Percentiles rank a stretch among this genome's conserved stretches.
Evolutionary conservation across 2,888 invertebrate genomes (phyloP).

Genomic region (Diarsia mendica): DNA sequence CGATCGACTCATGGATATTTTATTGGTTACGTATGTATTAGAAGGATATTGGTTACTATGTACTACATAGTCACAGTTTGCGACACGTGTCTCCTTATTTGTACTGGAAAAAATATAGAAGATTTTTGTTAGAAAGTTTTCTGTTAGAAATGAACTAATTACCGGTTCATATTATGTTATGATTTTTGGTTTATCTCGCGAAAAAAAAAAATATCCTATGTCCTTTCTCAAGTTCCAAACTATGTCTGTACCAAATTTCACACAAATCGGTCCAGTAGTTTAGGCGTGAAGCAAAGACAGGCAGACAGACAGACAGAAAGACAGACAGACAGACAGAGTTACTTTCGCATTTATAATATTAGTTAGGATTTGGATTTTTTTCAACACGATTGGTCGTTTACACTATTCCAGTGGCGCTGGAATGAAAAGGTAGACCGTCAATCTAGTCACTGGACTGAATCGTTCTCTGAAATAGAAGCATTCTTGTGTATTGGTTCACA

Average conservation of each 20-base stretch:
- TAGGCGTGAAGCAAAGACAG: too few species aligned
- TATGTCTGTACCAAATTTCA: too few species aligned
- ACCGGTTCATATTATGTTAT: not conserved
- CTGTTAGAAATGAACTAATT: not conserved
- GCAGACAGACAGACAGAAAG: too few species aligned
- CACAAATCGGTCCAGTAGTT: too few species aligned
- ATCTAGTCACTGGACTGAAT: not conserved
- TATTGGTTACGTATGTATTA: constrained; percentile 44
- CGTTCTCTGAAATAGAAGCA: not conserved
- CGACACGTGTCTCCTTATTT: not conserved
- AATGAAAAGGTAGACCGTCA: not conserved
- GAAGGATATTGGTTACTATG: constrained; percentile 18
- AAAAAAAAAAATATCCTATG: too few species aligned
- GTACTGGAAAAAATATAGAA: not conserved
- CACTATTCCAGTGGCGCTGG: not conserved
- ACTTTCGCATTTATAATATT: too few species aligned
- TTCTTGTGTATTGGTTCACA: too few species aligned
- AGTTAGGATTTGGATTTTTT: too few species aligned
- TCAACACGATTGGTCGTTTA: not conserved
- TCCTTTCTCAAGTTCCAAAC: too few species aligned
- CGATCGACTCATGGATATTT: constrained; percentile 54
- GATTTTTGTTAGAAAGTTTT: not conserved
- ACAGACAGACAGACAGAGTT: too few species aligned
- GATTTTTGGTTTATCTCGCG: too few species aligned
- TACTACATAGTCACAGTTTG: constrained; percentile 17